Base-by-base conservation (phyloP, 92 coral and sea anemone genomes). In the Zoanthus sociatus region DNA sequence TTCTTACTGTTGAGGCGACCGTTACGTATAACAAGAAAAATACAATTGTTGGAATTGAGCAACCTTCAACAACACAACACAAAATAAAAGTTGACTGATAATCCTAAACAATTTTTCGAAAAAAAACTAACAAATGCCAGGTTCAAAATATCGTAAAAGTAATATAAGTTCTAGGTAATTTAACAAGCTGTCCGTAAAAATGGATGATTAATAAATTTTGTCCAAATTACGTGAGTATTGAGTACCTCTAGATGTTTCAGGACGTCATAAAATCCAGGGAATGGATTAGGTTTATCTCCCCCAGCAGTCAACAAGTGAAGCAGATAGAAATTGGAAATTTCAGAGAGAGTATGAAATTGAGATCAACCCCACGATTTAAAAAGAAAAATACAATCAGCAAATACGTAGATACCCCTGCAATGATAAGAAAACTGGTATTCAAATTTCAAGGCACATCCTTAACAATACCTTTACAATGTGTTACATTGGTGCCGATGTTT, bases 21-120 rank as follows among this genome's bases (percentile, higher is more conserved):
- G 71, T 90, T 5, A 72, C 54, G 26, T 90, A 87, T 78, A 82
- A 82, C 83, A 78, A 87, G 72, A 82, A 86, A 79, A 67, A 61
- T 1, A 72, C 48, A 10, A 69, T 78, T 16, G 83, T 84, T 73
- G 64, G 78, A 26, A 51, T 90, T 55, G 73, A 90, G 76, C 77
- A 73, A 46, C 77, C 77, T 42, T 73, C 26, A 71, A 71, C 76
- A 13, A 37, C 37, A 73, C 77, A 73, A 46, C 16, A 73, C 77
- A 73, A 73, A 73, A 73, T 54, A 42, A 73, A 73, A 46, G 77
- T 73, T 73, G 77, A 73, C 55, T 73, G 75, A 70, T 70, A 70
- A 30, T 70, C 74, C 47, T 32, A 17, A 66, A 66, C 71, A 26
- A 66, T 66, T 66, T 66, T 20, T 66, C 6, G 5, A 4, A 66